phyloP scores from a whole-genome alignment of 2,113 vertebrate genomes.

The Limanda limanda region DNA sequence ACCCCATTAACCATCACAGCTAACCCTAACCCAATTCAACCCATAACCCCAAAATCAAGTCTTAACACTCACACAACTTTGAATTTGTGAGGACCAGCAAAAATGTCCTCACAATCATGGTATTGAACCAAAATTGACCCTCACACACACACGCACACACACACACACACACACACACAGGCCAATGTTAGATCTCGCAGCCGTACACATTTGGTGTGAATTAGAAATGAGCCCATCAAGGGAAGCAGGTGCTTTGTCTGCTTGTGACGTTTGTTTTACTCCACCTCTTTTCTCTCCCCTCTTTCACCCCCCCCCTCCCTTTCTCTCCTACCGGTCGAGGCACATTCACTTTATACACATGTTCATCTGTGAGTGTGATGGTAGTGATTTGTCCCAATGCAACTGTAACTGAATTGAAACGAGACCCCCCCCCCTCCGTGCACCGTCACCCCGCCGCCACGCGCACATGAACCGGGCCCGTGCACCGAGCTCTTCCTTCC shows the following conservation, averaged over 20 bases:
- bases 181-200: background rate
- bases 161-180: no score
- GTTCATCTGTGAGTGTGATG: background rate
- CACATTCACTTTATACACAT: background rate
- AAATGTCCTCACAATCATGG: no score
- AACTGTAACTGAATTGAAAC: slow-evolving; percentile 7
- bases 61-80: no score
- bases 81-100: no score
- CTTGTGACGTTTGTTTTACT: background rate
- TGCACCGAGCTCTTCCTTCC: slow-evolving; percentile 33
- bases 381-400: no score
- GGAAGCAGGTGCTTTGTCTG: background rate
- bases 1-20: no score
- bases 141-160: no score
- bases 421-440: background rate
- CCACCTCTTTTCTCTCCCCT: no score
- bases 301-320: no score
- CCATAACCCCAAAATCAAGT: no score
- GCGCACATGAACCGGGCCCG: background rate
- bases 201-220: background rate
- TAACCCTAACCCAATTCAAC: no score
- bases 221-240: background rate
- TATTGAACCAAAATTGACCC: no score
- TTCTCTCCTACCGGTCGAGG: background rate
- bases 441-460: slow-evolving; percentile 16